These are phyloP conservation scores for Drosophila testacea DNA, from an alignment of 2,888 invertebrate genomes.

Conservation along the genomic window DNA sequence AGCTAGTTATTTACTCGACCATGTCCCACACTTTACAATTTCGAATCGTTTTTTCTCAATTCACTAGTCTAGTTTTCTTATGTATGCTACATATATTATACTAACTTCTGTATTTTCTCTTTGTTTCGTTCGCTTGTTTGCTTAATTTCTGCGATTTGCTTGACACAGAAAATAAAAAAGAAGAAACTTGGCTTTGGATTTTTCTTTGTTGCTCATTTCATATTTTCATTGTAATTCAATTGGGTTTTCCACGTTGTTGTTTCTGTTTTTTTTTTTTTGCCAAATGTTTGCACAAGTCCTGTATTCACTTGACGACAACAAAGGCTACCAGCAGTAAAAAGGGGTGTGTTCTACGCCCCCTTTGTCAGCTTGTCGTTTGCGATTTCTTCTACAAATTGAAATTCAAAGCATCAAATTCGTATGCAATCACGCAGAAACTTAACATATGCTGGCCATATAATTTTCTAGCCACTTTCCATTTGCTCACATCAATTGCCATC, in stretches of 20 bases:
- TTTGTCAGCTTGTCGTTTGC: slow-evolving; percentile 3
- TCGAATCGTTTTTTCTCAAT: slow-evolving; percentile 28
- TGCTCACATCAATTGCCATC: slow-evolving; percentile 19
- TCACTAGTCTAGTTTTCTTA: slow-evolving; percentile 21
- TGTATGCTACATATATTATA: slow-evolving; percentile 31
- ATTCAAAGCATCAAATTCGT: slow-evolving; percentile 74
- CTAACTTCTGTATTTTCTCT: slow-evolving; percentile 39
- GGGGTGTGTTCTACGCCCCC: slow-evolving; percentile 49
- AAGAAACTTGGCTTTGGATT: slow-evolving; percentile 13
- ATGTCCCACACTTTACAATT: slow-evolving; percentile 62
- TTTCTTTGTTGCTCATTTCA: slow-evolving; percentile 64
- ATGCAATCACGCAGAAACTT: slow-evolving; percentile 73
- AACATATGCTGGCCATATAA: slow-evolving; percentile 72
- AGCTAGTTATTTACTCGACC: slow-evolving; percentile 51
- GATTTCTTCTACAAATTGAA: slow-evolving; percentile 56
- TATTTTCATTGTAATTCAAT: slow-evolving; percentile 81
- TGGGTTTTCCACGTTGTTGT: slow-evolving; percentile 53
- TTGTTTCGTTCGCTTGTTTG: slow-evolving; percentile 72
- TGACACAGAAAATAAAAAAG: slow-evolving; percentile 14
- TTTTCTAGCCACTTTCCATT: slow-evolving; percentile 55
- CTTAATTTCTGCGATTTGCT: slow-evolving; percentile 64
- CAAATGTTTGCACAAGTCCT: slow-evolving; percentile 71
- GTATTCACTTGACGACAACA: slow-evolving; percentile 48
- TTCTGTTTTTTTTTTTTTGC: slow-evolving; percentile 21
- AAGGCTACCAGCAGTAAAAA: slow-evolving; percentile 28